phyloP scores from a whole-genome alignment of 1,140 invertebrate genomes.

The Ostrea edulis region DNA sequence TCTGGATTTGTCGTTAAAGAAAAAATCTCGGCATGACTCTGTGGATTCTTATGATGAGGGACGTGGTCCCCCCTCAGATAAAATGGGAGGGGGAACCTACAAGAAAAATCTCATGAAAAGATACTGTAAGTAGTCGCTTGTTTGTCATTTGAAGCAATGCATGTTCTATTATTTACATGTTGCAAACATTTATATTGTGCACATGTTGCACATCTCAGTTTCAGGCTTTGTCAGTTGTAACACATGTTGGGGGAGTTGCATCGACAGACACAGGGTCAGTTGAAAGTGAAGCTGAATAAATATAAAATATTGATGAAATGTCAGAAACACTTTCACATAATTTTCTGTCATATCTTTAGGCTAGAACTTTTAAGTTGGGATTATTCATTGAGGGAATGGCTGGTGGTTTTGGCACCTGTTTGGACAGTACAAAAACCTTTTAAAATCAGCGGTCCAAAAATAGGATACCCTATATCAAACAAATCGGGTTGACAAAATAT shows the following conservation, averaged over 20 bases:
- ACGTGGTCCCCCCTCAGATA: slow-evolving; percentile 47
- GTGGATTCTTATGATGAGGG: slow-evolving; percentile 58
- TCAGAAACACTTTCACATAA: not conserved
- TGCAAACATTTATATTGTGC: not conserved
- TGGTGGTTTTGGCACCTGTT: slow-evolving; percentile 25
- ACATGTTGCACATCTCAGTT: slow-evolving; percentile 18
- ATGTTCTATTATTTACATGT: not conserved
- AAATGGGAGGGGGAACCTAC: slow-evolving; percentile 48
- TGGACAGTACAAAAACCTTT: slow-evolving; percentile 17
- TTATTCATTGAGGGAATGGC: not conserved
- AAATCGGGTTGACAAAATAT: slow-evolving; percentile 35
- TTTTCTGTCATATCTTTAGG: not conserved
- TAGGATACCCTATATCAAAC: slow-evolving; percentile 29
- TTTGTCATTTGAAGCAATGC: not conserved
- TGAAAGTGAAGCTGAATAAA: slow-evolving; percentile 9
- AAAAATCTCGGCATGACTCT: slow-evolving; percentile 59
- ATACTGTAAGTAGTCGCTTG: slow-evolving; percentile 54
- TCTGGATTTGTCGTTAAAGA: slow-evolving; percentile 64
- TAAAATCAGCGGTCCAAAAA: not conserved
- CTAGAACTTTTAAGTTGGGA: not conserved
- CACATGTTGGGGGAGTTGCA: not conserved
- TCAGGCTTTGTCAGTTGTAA: not conserved
- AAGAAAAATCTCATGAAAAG: slow-evolving; percentile 59
- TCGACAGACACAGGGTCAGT: not conserved
- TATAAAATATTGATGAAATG: slow-evolving; percentile 12